Evolutionary conservation across 1,140 invertebrate genomes (phyloP).

Genomic region (Ephestia elutella): DNA sequence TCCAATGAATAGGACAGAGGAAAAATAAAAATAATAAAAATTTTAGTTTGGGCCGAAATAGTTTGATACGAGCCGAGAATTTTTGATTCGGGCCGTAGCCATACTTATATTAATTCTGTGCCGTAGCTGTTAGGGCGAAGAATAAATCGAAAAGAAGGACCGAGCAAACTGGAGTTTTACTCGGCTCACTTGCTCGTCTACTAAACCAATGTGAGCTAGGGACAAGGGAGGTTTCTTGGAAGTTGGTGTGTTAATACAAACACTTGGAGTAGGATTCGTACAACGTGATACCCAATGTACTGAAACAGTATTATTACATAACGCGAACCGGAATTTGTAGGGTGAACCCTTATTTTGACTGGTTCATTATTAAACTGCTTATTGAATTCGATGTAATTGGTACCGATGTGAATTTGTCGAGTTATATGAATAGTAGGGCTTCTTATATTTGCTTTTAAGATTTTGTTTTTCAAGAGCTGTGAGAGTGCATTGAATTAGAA

Average conservation of each 20-base stretch:
- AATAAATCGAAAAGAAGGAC: too few species aligned
- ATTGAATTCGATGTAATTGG: conserved; percentile 2
- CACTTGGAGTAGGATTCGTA: conserved; percentile 52
- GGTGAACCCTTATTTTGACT: conserved; percentile 11
- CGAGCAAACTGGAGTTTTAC: not conserved
- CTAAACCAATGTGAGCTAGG: not conserved
- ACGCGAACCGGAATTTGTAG: conserved; percentile 38
- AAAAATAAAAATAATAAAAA: too few species aligned
- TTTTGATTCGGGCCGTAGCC: too few species aligned
- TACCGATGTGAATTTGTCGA: not conserved
- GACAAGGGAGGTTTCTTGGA: conserved; percentile 51
- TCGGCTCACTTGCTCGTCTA: not conserved
- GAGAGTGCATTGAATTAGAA: not conserved
- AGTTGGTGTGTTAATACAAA: conserved; percentile 65
- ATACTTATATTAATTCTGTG: too few species aligned
- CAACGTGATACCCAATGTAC: conserved; percentile 48
- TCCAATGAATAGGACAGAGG: too few species aligned
- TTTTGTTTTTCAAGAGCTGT: conserved; percentile 1
- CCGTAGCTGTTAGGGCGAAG: too few species aligned
- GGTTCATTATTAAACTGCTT: conserved; percentile 10
- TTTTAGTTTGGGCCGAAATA: too few species aligned
- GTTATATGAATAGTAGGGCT: conserved; percentile 14
- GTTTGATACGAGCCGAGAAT: too few species aligned
- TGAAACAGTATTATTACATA: conserved; percentile 49
- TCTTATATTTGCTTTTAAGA: conserved; percentile 12